A percentile compares a stretch with the other conserved stretches of the same genome.
Conservation (phyloP, 1,140 invertebrate species). For the Bilobella aurantiaca region DNA sequence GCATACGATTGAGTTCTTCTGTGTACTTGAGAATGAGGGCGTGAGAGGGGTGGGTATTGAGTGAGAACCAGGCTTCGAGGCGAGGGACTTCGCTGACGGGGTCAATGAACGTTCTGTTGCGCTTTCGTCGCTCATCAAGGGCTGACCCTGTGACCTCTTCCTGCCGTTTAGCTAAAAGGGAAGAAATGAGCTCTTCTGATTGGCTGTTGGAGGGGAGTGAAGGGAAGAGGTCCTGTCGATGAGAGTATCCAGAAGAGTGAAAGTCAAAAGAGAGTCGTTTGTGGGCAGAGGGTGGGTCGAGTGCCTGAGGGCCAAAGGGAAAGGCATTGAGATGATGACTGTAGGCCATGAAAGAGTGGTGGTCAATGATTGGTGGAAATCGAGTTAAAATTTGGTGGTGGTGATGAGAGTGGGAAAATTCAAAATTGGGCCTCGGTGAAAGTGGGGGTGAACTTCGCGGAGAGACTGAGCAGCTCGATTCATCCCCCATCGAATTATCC, state of each 20-base stretch:
- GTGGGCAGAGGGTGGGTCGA: conserved; percentile 41
- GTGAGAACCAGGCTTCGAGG: conserved; percentile 90
- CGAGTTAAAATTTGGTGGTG: conserved; percentile 26
- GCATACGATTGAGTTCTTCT: conserved; percentile 44
- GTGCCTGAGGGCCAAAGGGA: conserved; percentile 37
- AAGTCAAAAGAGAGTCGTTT: not conserved
- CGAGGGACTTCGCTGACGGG: conserved; percentile 94
- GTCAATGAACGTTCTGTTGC: conserved; percentile 97
- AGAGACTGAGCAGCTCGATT: not conserved
- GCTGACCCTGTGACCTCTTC: conserved; percentile 6
- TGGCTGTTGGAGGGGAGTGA: conserved; percentile 20
- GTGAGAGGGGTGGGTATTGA: conserved; percentile 94
- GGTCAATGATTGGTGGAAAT: conserved; percentile 30
- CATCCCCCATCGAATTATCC: not conserved
- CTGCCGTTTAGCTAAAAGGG: conserved; percentile 39
- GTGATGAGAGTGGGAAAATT: conserved; percentile 16
- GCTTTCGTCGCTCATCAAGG: conserved; percentile 70
- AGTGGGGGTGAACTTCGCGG: conserved; percentile 4
- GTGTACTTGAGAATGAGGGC: conserved; percentile 94
- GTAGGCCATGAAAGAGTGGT: conserved; percentile 33
- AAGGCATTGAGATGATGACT: conserved; percentile 29
- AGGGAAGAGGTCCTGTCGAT: not conserved
- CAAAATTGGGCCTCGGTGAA: not conserved
- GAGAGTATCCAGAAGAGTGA: not conserved
- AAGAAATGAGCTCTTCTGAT: conserved; percentile 40